Evolutionary conservation across 2,113 vertebrate species (phyloP).

Genomic region (Otus sunia): DNA sequence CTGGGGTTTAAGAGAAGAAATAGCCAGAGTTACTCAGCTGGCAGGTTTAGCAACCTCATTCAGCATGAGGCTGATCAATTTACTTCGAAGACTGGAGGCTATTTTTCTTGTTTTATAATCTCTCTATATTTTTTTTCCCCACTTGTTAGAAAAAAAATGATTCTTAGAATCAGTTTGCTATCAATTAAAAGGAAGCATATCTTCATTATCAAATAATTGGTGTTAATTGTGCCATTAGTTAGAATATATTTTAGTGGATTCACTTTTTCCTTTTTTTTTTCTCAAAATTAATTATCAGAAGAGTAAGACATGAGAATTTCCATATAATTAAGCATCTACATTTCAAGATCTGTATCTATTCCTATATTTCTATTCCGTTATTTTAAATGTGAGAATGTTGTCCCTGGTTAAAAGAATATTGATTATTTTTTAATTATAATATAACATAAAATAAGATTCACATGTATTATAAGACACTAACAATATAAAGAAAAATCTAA

Average conservation of each 20-base stretch:
- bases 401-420: background rate
- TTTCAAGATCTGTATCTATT: background rate
- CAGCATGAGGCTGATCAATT: background rate
- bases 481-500: background rate
- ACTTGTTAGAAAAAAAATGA: background rate
- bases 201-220: background rate
- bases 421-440: conserved; percentile 24
- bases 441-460: background rate
- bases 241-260: background rate
- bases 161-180: background rate
- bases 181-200: background rate
- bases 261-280: background rate
- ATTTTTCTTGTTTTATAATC: background rate
- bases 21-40: background rate
- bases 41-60: background rate
- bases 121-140: background rate
- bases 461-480: background rate
- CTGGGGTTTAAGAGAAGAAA: background rate
- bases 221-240: background rate
- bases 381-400: background rate
- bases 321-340: background rate
- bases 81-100: background rate
- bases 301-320: background rate
- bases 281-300: background rate
- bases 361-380: background rate